A percentile compares a stretch with the other conserved stretches of the same genome.
phyloP scores from a whole-genome alignment of 1,140 invertebrate genomes.

The Papilio polytes region DNA sequence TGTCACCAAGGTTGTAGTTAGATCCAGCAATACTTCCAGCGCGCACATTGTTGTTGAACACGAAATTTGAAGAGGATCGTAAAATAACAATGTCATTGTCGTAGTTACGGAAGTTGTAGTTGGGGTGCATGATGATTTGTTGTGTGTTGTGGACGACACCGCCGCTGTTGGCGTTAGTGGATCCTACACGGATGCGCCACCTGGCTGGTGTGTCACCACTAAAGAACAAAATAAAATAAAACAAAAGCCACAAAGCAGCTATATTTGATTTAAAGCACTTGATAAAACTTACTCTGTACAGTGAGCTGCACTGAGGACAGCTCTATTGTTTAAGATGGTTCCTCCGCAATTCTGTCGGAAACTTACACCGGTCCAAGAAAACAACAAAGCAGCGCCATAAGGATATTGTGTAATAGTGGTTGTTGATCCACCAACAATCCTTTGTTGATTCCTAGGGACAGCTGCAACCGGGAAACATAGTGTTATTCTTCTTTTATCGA shows the following conservation, averaged over 20 bases:
- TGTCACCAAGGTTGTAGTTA: conserved; percentile 38
- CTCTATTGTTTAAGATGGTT: conserved; percentile 54
- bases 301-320: conserved; percentile 58
- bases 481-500: too few relatives aligned
- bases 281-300: conserved; percentile 53
- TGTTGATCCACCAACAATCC: conserved; percentile 57
- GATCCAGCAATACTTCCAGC: too few relatives aligned
- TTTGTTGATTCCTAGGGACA: conserved; percentile 57
- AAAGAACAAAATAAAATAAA: conserved; percentile 41
- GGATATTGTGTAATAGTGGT: not conserved
- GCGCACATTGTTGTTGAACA: conserved; percentile 38
- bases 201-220: conserved; percentile 44
- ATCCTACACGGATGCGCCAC: conserved; percentile 52
- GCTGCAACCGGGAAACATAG: not conserved
- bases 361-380: conserved; percentile 45
- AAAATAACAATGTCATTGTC: conserved; percentile 85
- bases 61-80: conserved; percentile 57
- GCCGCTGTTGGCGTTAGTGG: conserved; percentile 40
- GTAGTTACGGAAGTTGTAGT: conserved; percentile 83
- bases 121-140: conserved; percentile 76
- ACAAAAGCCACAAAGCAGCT: not conserved
- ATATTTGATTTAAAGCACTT: not conserved
- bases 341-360: conserved; percentile 57
- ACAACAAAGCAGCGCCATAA: not conserved
- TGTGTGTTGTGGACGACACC: conserved; percentile 43